Evolutionary conservation across 2,113 vertebrate genomes (phyloP).

Genomic region (Nanorana parkeri): DNA sequence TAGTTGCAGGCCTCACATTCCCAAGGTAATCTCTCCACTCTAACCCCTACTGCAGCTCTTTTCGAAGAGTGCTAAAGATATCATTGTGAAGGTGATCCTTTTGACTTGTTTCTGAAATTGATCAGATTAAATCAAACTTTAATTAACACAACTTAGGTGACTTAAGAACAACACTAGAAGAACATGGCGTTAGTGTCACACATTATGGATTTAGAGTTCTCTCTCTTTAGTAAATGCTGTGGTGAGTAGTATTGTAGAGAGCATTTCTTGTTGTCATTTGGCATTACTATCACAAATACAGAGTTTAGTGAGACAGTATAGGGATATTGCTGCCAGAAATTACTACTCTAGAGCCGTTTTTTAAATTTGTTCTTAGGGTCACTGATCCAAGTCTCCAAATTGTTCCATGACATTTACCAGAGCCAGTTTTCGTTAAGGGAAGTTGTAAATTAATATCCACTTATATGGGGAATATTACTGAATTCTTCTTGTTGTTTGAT

Average conservation of each 20-base stretch:
- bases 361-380: too few species aligned
- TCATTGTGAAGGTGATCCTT: neutral
- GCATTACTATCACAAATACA: too few species aligned
- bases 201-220: neutral
- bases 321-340: too few species aligned
- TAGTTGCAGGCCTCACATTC: neutral
- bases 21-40: slow-evolving; percentile 18
- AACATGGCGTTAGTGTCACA: neutral
- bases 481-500: too few species aligned
- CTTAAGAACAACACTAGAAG: neutral
- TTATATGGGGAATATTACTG: too few species aligned
- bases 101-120: slow-evolving; percentile 7
- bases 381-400: too few species aligned
- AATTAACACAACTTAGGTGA: neutral
- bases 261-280: too few species aligned
- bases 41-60: slow-evolving; percentile 23
- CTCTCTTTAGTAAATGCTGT: neutral
- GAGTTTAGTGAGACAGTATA: too few species aligned
- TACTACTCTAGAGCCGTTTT: too few species aligned
- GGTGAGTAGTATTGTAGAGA: neutral
- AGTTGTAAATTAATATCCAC: too few species aligned
- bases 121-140: neutral
- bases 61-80: neutral
- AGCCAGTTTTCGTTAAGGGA: too few species aligned
- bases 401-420: too few species aligned